Evolutionary conservation across 2,113 vertebrate species (phyloP).

Genomic region (Malurus melanocephalus): DNA sequence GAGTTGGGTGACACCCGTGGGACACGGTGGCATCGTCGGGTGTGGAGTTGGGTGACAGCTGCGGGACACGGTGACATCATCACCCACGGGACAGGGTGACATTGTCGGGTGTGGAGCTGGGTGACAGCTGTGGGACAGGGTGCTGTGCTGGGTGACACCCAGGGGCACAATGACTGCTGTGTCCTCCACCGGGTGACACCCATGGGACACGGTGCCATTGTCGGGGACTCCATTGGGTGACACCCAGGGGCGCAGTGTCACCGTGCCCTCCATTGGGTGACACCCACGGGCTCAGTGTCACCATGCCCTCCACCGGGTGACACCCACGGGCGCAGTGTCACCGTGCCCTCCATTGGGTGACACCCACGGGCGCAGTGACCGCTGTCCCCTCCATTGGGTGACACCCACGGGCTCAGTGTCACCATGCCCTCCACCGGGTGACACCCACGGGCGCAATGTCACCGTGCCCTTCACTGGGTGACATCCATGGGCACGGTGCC

Average conservation of each 20-base stretch:
- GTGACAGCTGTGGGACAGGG: no score
- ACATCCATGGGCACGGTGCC: no score
- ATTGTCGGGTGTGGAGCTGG: no score
- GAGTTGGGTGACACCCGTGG: not conserved
- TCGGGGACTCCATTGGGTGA: not conserved
- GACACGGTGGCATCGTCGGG: no score
- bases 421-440: not conserved
- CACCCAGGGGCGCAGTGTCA: not conserved
- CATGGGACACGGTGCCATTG: no score
- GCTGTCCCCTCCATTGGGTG: not conserved
- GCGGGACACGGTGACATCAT: no score
- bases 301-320: not conserved
- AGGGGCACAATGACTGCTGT: no score
- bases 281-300: not conserved
- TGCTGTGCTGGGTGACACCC: no score
- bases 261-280: not conserved
- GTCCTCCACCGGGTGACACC: no score
- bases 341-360: not conserved
- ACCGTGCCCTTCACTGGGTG: rapidly evolving
- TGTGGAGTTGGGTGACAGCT: no score
- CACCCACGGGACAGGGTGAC: no score
- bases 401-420: not conserved
- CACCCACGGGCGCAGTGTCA: not conserved
- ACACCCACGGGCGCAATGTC: not conserved
- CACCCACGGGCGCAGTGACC: not conserved